Evolutionary conservation across 2,888 invertebrate genomes (phyloP).

Genomic region (Caradrina clavipalpis): DNA sequence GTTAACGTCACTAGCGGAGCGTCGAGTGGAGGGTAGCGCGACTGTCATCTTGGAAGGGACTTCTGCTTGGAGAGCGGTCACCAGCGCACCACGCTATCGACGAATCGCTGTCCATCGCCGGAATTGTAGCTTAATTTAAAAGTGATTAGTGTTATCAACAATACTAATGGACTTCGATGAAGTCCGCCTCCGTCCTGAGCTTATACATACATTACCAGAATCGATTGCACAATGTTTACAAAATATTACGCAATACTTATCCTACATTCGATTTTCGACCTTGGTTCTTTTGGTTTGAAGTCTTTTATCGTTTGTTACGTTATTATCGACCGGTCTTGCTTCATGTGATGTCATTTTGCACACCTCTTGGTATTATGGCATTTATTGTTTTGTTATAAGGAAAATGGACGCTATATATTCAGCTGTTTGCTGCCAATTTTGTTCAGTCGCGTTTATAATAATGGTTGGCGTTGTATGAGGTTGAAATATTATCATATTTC

Average conservation of each 20-base stretch:
- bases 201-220: constrained; percentile 27
- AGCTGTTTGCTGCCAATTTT: accelerated
- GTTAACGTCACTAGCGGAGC: no score
- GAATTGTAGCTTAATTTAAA: no score
- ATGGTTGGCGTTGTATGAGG: constrained; percentile 55
- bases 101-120: no score
- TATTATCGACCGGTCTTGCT: background rate
- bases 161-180: no score
- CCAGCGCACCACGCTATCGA: no score
- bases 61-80: no score
- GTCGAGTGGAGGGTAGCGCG: no score
- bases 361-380: background rate
- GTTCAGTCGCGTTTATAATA: constrained; percentile 18
- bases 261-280: background rate
- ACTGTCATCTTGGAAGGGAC: no score
- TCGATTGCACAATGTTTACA: constrained; percentile 52
- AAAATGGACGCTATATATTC: constrained; percentile 9
- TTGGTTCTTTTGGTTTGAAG: background rate
- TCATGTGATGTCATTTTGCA: constrained; percentile 30
- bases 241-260: constrained; percentile 46
- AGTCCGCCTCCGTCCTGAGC: no score
- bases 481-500: constrained; percentile 43
- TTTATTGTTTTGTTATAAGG: constrained; percentile 39
- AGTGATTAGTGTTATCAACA: no score
- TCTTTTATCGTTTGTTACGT: background rate